Conservation (phyloP, 2,797 vertebrate genomes). For the Periparus ater region DNA sequence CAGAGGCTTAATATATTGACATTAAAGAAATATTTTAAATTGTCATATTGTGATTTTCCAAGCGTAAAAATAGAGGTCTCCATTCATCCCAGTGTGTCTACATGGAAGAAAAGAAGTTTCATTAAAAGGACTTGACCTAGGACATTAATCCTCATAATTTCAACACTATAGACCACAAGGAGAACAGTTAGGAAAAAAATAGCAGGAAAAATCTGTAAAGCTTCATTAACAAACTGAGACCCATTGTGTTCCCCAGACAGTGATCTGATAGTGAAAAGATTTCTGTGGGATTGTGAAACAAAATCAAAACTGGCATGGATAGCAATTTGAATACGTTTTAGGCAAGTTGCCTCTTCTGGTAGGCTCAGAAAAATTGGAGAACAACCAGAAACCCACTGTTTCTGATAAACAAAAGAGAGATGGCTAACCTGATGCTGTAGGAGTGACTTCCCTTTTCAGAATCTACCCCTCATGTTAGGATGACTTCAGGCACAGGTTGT, state of each 20-base stretch:
- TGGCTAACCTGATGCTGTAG: background rate
- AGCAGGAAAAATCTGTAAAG: conserved; percentile 14
- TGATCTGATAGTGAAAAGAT: background rate
- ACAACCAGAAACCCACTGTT: background rate
- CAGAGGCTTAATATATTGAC: background rate
- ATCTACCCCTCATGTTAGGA: background rate
- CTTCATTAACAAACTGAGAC: background rate
- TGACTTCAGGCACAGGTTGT: background rate
- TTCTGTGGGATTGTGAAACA: background rate
- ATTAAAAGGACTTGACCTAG: background rate
- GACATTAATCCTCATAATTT: background rate
- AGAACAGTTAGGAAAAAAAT: background rate
- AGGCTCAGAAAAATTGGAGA: background rate
- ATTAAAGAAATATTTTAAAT: background rate
- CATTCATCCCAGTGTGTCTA: background rate
- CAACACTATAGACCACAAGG: background rate
- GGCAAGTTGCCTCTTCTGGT: background rate
- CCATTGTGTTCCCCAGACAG: background rate
- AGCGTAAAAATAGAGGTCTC: background rate
- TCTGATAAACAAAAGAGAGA: background rate
- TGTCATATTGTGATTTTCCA: background rate
- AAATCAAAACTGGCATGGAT: background rate
- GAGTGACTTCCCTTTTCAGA: background rate
- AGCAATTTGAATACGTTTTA: background rate
- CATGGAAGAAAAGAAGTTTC: background rate